Percentiles rank a stretch among this genome's conserved stretches.
Conservation (phyloP, 2,888 invertebrate genomes). For the Timandra comae region DNA sequence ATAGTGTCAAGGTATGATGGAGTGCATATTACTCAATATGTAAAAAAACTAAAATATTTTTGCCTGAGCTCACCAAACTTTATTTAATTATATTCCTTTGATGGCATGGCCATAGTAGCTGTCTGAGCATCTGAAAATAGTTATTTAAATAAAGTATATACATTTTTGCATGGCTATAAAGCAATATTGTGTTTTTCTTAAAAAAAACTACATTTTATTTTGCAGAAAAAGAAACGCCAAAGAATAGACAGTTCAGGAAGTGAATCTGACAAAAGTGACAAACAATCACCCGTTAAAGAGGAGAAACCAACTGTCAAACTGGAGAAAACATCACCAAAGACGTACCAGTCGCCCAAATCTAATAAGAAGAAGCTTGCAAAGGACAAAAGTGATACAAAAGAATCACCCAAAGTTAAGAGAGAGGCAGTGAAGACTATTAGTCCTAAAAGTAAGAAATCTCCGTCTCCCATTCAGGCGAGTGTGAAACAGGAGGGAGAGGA, state of each 20-base stretch:
- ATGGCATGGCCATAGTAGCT: no score
- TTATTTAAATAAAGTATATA: no score
- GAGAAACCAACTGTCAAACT: not conserved
- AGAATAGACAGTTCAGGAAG: slow-evolving; percentile 60
- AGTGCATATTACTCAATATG: no score
- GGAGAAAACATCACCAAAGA: slow-evolving; percentile 16
- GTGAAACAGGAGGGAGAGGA: slow-evolving; percentile 18
- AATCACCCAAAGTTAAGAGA: slow-evolving; percentile 5
- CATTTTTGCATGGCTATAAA: no score
- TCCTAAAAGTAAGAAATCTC: slow-evolving; percentile 3
- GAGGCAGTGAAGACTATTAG: slow-evolving; percentile 2
- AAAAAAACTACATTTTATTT: no score
- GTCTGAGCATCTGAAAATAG: no score
- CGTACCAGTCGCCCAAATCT: slow-evolving; percentile 46
- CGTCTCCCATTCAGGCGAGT: slow-evolving; percentile 9
- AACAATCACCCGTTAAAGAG: slow-evolving; percentile 1
- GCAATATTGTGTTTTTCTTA: no score
- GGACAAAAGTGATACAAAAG: slow-evolving; percentile 3
- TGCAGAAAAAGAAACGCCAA: slow-evolving; percentile 51
- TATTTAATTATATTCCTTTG: no score
- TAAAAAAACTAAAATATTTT: no score
- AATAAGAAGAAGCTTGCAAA: slow-evolving; percentile 26
- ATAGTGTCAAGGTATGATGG: no score
- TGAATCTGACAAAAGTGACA: slow-evolving; percentile 33
- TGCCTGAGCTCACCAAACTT: no score